Base-by-base conservation (phyloP, 2,888 invertebrate species). In the Luperina nickerlii region DNA sequence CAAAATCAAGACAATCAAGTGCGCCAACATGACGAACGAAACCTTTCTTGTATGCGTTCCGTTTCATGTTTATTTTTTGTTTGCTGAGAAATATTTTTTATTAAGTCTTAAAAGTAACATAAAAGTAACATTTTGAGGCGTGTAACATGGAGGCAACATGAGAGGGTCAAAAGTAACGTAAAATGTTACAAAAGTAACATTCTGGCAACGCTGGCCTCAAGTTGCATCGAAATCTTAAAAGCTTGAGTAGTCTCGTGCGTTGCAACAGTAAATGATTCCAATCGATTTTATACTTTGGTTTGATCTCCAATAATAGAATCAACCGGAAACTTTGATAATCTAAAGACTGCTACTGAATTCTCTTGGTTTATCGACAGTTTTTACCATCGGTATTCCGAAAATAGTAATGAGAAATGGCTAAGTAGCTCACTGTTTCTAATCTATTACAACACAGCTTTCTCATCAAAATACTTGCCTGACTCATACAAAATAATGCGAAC, bases 401-500 rank as follows among this genome's bases (percentile, higher is more conserved):
- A 67, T 57, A 20, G 9, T 67, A 65, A 66, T 67, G 38, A 73
- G 42, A 60, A 68, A 74, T 45, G 7, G n/a, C 68, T 72, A 38
- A 69, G 27, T 60, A 18, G n/a, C 67, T 70, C 20, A 42, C 27
- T 60, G 66, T 75, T 79, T 62, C 32, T 84, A 57, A 71, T 69
- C 15, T 62, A 54, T 42, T 72, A 72, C 48, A 67, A 67, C 18
- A 74, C 45, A 75, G 65, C 3, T 74, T 80, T 42, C 67, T 7
- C 42, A 54, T 72, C 54, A 66, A 84, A 76, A 79, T 54, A 74
- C 45, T 76, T 63, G 54, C n/a, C 60, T 86, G 89, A 83, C 66
- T 86, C 88, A 89, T 72, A 60, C n/a, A 71, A n/a, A 80, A 76
- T 81, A 75, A 78, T 77, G 60, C 24, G 67, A 75, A 79, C 48